Base-by-base conservation (phyloP, 2,797 vertebrate species). In the Alcedo quadribrachys region DNA sequence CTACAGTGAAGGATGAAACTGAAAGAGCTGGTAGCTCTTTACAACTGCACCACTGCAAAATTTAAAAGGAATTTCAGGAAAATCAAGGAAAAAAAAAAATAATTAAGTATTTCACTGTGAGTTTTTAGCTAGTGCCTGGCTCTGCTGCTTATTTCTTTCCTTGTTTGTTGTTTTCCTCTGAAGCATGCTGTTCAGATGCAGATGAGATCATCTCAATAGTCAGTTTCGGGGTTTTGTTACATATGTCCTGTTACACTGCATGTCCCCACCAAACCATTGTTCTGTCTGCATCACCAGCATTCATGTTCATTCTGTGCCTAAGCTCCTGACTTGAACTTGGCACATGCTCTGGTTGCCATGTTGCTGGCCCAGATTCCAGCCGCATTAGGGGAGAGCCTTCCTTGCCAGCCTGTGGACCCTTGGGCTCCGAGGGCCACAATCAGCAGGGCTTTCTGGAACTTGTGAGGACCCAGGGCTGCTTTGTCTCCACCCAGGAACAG, bases 291-390 rank as follows among this genome's bases (percentile, higher is more conserved):
- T 65, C 69, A 21, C 58, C 35, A 48, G 81, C 65, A 43, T 65
- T 91, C 45, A 35, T 73, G 43, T 73, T 91, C 60, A 90, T 88
- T 89, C 82, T 88, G 67, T 77, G 75, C 28, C 61, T 84, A 90
- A 91, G 83, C 81, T 83, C 81, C 87, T 80, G 87, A 50, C 66
- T 85, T 87, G 46, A 69, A 42, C 54, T 91, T 87, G 90, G 88
- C 91, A 80, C 65, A 9, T 2, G 0, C 18, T 63, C 50, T 50
- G 63, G 54, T 81, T 89, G 76, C 89, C 43, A 11, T 28, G 42
- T 62, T 85, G 86, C 88, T 92, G 84, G 81, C 81, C 84, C 60
- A 79, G 43, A 81, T 92, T 90, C 90, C 6, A 4, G 19, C 75
- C 88, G 68, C 70, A 32, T 91, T 85, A 74, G 67, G 69, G 65